Percentiles rank a stretch among this genome's conserved stretches.
These are phyloP conservation scores for Dysdera silvatica DNA, from an alignment of 1,140 invertebrate genomes.

Conservation along the genomic window DNA sequence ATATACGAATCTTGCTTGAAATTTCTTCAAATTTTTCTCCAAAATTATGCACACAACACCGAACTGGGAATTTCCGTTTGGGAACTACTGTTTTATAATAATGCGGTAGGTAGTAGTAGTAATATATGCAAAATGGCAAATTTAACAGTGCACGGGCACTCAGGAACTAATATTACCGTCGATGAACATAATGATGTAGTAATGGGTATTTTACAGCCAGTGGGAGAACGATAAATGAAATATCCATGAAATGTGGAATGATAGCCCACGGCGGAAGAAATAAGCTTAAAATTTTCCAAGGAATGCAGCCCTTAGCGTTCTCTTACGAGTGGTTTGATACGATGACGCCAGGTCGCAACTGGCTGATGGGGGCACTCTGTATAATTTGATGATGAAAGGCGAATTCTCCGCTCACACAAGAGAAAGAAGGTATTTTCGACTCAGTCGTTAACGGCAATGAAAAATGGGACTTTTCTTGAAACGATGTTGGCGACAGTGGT, in stretches of 20 bases:
- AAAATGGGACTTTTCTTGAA: background rate
- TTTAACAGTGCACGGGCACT: too few species aligned
- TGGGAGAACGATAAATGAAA: background rate
- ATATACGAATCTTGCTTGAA: too few species aligned
- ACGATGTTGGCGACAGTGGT: background rate
- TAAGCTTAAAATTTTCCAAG: too few species aligned
- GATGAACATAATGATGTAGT: background rate
- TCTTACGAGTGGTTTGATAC: constrained; percentile 34
- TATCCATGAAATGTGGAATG: constrained; percentile 22
- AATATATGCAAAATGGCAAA: too few species aligned
- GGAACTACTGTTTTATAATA: too few species aligned
- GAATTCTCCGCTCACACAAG: background rate
- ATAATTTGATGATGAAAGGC: constrained; percentile 29
- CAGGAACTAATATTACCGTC: constrained; percentile 23
- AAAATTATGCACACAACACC: too few species aligned
- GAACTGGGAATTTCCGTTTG: too few species aligned
- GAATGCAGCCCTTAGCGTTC: too few species aligned
- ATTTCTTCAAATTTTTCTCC: too few species aligned
- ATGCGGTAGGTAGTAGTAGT: too few species aligned
- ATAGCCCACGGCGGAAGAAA: background rate
- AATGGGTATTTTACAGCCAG: constrained; percentile 20
- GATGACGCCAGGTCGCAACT: constrained; percentile 33
- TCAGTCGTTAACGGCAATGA: background rate
- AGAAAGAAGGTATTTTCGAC: background rate
- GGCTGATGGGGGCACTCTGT: constrained; percentile 21